Base-by-base conservation (phyloP, 2,797 vertebrate species). In the Valencia hispanica region DNA sequence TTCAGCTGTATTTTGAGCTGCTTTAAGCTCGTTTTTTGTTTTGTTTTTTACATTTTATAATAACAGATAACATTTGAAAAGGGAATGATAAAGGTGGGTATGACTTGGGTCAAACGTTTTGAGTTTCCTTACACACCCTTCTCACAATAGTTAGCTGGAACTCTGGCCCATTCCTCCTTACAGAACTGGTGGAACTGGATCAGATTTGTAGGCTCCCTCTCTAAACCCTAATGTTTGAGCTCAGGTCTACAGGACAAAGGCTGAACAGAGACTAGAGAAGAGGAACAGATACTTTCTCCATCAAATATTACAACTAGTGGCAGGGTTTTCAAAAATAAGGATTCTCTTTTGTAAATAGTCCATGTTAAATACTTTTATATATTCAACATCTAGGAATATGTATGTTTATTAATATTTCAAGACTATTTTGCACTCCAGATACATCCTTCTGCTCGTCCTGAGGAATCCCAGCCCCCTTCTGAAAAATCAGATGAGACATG, bases 391-490 rank as follows among this genome's bases (percentile, higher is more conserved):
- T 32, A 50, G 20, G 6, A 0, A 17, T 15, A n/a, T 53, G 25
- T 53, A 39, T 39, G 27, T 30, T 50, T 47, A 14, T 41, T 9
- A 63, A 20, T 27, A 25, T n/a, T 8, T 30, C 11, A 34, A 20
- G 32, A 55, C 36, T 57, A 7, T 2, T 53, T 69, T 48, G 20
- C 55, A 66, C 39, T 55, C 43, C 3, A 10, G 11, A 25, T 66
- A 70, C 17, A 2, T 80, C 72, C 75, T 78, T 43, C 61, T 78
- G 74, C 59, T 66, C 47, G 22, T 77, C 77, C 69, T 2, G 1
- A 43, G 74, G 74, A 63, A 63, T 74, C 75, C 78, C 5, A 2
- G 57, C 43, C 15, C 27, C 43, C 15, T n/a, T 1, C 57, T 74
- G 17, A 20, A 9, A 15, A 45, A 30, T 32, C 79, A 79, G 74